Percentiles rank a stretch among this genome's conserved stretches.
Conservation (phyloP, 2,888 invertebrate species). For the Malacosoma neustria region DNA sequence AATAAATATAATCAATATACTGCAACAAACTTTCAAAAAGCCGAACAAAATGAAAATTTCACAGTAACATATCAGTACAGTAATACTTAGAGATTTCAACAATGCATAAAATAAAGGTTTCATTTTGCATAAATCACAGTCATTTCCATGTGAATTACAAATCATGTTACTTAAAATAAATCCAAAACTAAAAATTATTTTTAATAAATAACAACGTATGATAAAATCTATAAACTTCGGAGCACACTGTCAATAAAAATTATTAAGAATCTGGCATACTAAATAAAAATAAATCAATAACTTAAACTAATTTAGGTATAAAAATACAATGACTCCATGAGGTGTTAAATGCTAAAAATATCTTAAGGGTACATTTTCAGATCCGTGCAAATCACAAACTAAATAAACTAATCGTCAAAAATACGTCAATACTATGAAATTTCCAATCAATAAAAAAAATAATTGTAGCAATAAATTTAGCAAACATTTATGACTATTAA, state of each 20-base stretch:
- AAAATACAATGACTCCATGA: slow-evolving; percentile 2
- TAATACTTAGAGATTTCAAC: neutral
- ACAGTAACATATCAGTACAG: too few relatives aligned
- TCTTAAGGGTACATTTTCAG: neutral
- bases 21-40: too few relatives aligned
- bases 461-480: too few relatives aligned
- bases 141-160: neutral
- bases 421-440: too few relatives aligned
- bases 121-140: neutral
- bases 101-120: neutral
- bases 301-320: neutral
- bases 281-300: neutral
- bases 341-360: neutral
- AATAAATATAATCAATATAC: too few relatives aligned
- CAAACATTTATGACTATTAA: too few relatives aligned
- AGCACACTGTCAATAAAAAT: neutral
- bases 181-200: neutral
- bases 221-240: neutral
- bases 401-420: too few relatives aligned
- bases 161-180: slow-evolving; percentile 1
- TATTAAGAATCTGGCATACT: neutral
- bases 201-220: neutral
- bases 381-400: neutral
- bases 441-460: too few relatives aligned
- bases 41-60: too few relatives aligned